These are phyloP conservation scores for Agonopterix heracliana DNA, from an alignment of 2,888 invertebrate genomes.

Conservation along the genomic window DNA sequence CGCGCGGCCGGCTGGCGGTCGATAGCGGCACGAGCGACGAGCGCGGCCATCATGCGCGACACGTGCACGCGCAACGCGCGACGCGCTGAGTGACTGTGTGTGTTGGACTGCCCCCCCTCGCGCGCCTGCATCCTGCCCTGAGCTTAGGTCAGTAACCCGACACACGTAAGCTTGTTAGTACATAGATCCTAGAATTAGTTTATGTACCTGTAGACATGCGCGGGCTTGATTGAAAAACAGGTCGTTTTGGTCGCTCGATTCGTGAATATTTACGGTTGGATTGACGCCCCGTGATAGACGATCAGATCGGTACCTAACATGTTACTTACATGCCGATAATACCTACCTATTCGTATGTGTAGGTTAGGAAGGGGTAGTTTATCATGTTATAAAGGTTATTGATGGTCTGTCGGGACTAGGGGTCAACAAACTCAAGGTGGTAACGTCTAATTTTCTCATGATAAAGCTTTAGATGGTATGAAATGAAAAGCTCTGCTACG, in stretches of 20 bases:
- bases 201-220: constrained; percentile 5
- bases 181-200: too few relatives aligned
- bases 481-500: not conserved
- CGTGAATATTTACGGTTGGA: constrained; percentile 24
- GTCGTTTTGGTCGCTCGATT: constrained; percentile 13
- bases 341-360: not conserved
- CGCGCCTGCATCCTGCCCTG: constrained; percentile 19
- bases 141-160: constrained; percentile 45
- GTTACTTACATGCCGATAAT: constrained; percentile 3
- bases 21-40: constrained; percentile 55
- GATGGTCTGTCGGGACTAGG: constrained; percentile 1
- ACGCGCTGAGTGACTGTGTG: constrained; percentile 45
- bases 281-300: constrained; percentile 17
- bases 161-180: not conserved
- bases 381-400: constrained; percentile 7
- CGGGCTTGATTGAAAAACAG: constrained; percentile 11
- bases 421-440: not conserved
- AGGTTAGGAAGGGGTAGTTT: constrained; percentile 1
- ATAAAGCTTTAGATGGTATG: not conserved
- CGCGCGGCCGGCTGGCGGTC: constrained; percentile 68
- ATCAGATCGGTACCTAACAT: constrained; percentile 11
- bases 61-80: constrained; percentile 55
- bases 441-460: not conserved
- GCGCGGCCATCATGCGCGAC: constrained; percentile 59
- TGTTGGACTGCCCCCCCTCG: constrained; percentile 26